Base-by-base conservation (phyloP, 2,888 invertebrate genomes). In the Horisme vitalbata region DNA sequence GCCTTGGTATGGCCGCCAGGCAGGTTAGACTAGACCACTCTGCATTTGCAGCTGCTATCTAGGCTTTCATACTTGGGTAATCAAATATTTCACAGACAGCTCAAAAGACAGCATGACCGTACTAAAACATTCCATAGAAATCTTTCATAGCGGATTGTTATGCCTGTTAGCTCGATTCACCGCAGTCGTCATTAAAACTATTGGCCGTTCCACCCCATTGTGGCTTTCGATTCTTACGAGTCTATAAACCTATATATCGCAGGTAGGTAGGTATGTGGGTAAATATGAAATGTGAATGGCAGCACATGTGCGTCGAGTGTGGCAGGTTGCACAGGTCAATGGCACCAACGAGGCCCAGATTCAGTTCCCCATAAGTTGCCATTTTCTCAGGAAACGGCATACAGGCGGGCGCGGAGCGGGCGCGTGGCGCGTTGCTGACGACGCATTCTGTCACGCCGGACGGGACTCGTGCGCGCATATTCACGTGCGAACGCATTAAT, bases 331-430 rank as follows among this genome's bases (percentile, higher is more conserved):
- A 60, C 62, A 70, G 86, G 85, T 88, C 85, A 85, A 77, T 77
- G 83, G 80, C 85, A 84, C 83, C 75, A 71, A 75, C 57, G 72
- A 82, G 78, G 69, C 79, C 81, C 84, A 84, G 85, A 84, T 86
- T 86, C 79, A 83, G 77, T 84, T 84, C 83, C 83, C 82, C 79
- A 80, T 85, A 86, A 87, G 79, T 86, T 84, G 86, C 83, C 76
- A 85, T 87, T 87, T 87, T 88, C 87, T 84, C 79, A 83, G 84
- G 88, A 88, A 87, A 78, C 79, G 74, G 62, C 35, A 6, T 26
- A 21, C 38, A 10, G 24, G 26, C 56, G 50, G 51, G 57, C 61
- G 55, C 71, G 51, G 57, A 60, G 55, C 71, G 69, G 62, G 61
- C 65, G 68, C 74, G 72, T 63, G 66, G 67, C 65, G 61, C 66